A percentile compares a stretch with the other conserved stretches of the same genome.
phyloP scores from a whole-genome alignment of 2,797 vertebrate genomes.

The Columba guinea region DNA sequence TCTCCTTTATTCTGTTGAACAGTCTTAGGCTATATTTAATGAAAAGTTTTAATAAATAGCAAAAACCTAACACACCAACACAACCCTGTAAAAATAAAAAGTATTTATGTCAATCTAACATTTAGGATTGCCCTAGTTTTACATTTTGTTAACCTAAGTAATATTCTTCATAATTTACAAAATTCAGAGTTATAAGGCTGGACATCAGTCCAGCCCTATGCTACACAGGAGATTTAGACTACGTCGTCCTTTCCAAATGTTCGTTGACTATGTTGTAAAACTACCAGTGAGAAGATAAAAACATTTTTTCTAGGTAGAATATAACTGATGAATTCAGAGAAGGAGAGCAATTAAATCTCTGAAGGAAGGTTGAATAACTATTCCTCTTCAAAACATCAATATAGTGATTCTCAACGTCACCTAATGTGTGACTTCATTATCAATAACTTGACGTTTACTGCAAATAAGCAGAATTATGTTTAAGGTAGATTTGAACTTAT shows the following conservation, averaged over 20 bases:
- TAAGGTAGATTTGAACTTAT: neutral
- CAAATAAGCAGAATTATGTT: neutral
- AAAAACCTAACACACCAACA: neutral
- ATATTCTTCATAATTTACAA: neutral
- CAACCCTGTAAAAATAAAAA: neutral
- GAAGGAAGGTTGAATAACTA: neutral
- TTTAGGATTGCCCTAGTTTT: neutral
- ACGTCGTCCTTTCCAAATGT: neutral
- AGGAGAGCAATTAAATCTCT: neutral
- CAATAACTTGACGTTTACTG: neutral
- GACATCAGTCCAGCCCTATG: neutral
- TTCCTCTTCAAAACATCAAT: neutral
- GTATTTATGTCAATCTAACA: neutral
- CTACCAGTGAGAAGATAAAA: neutral
- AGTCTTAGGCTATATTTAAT: neutral
- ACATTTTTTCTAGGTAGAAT: neutral
- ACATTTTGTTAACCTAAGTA: neutral
- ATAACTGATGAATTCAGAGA: neutral
- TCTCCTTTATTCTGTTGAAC: neutral
- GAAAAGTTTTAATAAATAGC: neutral
- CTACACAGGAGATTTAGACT: neutral
- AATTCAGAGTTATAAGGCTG: neutral
- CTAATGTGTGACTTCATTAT: neutral
- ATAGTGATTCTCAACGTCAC: accelerated
- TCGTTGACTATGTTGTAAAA: neutral